Evolutionary conservation across 2,888 invertebrate genomes (phyloP), one percentile per base, ranked within the genome.

Genomic region (Achlya flavicornis): DNA sequence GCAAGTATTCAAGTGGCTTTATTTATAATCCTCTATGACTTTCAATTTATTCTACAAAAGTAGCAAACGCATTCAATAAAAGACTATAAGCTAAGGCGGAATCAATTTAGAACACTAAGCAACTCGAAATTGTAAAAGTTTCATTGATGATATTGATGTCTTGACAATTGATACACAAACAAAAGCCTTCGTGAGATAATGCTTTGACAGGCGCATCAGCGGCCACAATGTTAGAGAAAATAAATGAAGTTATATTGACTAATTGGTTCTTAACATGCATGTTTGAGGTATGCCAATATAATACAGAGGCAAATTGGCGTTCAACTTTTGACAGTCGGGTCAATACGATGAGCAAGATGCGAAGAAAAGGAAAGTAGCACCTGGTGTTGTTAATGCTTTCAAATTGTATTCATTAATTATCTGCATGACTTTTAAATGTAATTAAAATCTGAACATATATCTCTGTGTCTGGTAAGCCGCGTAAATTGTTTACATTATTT

Each of bases 221-320:
- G 73, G 62, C 65, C 65, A 58, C 46, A 41, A 63, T 63, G 64
- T 57, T 65, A 35, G 63, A 66, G 69, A 73, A 78, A 77, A 80
- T 77, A 79, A 81, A 80, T 78, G 73, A 76, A 73, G 67, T 73
- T 76, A 76, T 73, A 76, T 73, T 78, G 69, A 72, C 77, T 86
- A 83, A 86, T 85, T 84, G 81, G 70, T 70, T 71, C 78, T 80
- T 77, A 81, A 76, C 77, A 78, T 68, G 71, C 72, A 71, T 63
- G 69, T 73, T 71, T 70, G 62, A 72, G 77, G 66, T 72, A 70
- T 75, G 72, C 69, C 70, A 70, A 67, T 75, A 79, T 74, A 77
- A 78, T 70, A 77, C 78, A 72, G 80, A 81, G 75, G 83, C 78
- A 76, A 80, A 77, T 79, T 76, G 74, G 73, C 75, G 67, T 83